Base-by-base conservation (phyloP, 2,113 vertebrate species). In the Hipposideros armiger region DNA sequence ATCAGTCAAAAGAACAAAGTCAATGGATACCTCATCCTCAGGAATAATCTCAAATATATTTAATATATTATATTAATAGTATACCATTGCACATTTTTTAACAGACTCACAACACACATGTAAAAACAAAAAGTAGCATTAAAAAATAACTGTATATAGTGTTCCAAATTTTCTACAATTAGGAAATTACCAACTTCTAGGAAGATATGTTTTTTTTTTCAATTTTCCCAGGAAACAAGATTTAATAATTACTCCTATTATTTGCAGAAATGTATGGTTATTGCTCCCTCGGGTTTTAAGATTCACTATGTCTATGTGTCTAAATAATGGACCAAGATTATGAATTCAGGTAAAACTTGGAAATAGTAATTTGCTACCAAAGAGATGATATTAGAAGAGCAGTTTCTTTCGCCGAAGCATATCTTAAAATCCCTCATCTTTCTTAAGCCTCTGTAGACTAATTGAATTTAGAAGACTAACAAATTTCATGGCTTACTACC, bases 1-100 rank as follows among this genome's bases (percentile, higher is more conserved):
- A 96, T 70, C 32, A 94, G 45, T 5, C 76, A 66, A 93, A 94
- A 70, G 42, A 90, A 80, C 22, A 81, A 92, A 97, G 95, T 95
- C 64, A 88, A 95, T 60, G 30, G 62, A 66, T 7, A 94, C 16
- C 4, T 58, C 26, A 66, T 22, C 6, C 77, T 95, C 17, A 93
- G 28, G n/a, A 94, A 95, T 76, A 84, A 81, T 84, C 64, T 91
- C 11, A 95, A 40, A 92, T 70, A 52, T 45, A 94, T 52, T 56
- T 64, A 74, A 70, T 54, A 16, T 81, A 52, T 17, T 52, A 66
- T 60, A 86, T 94, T 82, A 96, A 78, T 77, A 93, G 28, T 87
- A 81, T 20, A 69, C 14, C 10, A 66, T 62, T 16, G 32, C 24
- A 81, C 11, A 26, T 40, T 81, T 69, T 69, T 90, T 82, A 90